A percentile compares a stretch with the other conserved stretches of the same genome.
phyloP scores from a whole-genome alignment of 2,113 vertebrate species.

The Corydoras sp. region DNA sequence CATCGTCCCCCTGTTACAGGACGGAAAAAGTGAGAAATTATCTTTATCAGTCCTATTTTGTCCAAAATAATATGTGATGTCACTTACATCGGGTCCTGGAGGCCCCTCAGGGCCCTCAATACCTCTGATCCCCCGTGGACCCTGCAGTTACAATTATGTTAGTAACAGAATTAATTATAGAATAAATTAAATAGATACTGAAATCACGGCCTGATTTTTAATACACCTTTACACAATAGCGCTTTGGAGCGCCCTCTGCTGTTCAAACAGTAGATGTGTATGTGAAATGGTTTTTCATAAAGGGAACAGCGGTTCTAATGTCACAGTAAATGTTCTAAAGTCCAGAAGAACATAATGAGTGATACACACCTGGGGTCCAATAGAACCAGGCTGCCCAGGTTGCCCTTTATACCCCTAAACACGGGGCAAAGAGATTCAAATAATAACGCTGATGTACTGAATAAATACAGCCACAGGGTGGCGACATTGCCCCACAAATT shows the following conservation, averaged over 20 bases:
- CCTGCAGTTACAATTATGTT: slow-evolving; percentile 55
- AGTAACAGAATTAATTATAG: too few relatives aligned
- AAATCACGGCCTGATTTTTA: too few relatives aligned
- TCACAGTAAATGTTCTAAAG: too few relatives aligned
- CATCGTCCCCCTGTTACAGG: slow-evolving; percentile 70
- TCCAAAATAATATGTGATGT: slow-evolving; percentile 3
- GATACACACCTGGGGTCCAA: slow-evolving; percentile 69
- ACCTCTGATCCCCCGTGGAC: slow-evolving; percentile 67
- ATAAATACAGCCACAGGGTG: slow-evolving; percentile 36
- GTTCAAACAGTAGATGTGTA: too few relatives aligned
- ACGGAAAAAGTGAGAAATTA: background rate
- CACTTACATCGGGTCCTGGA: slow-evolving; percentile 70
- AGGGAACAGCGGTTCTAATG: background rate
- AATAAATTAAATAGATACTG: too few relatives aligned
- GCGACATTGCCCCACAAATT: slow-evolving; percentile 12
- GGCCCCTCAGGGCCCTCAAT: slow-evolving; percentile 64
- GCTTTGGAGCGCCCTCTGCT: too few relatives aligned
- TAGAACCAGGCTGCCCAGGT: slow-evolving; percentile 61
- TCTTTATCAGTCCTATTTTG: background rate
- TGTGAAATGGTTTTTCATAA: too few relatives aligned
- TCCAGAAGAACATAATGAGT: background rate
- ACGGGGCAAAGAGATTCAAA: slow-evolving; percentile 6
- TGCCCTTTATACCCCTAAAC: slow-evolving; percentile 71
- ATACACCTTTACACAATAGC: too few relatives aligned
- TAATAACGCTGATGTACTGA: background rate